Evolutionary conservation across 2,797 vertebrate species (phyloP), one percentile per base, ranked within the genome.

Genomic region (Linurgus olivaceus): DNA sequence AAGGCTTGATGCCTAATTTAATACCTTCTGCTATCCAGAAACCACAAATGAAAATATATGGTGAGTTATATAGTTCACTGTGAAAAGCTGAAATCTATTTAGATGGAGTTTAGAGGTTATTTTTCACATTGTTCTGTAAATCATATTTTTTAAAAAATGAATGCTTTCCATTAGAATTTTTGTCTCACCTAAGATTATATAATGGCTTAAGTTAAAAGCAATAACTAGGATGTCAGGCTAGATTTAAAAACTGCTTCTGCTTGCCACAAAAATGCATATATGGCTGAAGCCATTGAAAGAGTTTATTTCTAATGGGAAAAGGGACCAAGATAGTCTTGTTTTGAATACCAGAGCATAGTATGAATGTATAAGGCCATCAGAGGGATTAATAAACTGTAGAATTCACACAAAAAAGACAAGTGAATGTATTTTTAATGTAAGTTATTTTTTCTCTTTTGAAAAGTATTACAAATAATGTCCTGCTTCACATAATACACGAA

Each of bases 81-180:
- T 78, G 84, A 70, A 92, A 72, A 94, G 37, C 74, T 87, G 74
- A 57, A 93, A 86, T 87, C 63, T 82, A 33, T 78, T 92, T 93
- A 89, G 61, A 68, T 62, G 78, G 89, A 84, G 66, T 77, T 85
- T 81, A 51, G 71, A 48, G 67, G 45, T 55, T 88, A 78, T 73
- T 93, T 86, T 90, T 88, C 78, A 55, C 6, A 2, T 52, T 65
- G 26, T 42, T 90, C 71, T 73, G 51, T 77, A 88, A 65, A 54
- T 79, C 57, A 48, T 72, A 47, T 75, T n/a, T 54, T 14, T 77
- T 55, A 48, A 71, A 45, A 42, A 58, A 45, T 13, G 14, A 51
- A 10, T 54, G 51, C n/a, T 90, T 75, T 78, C 44, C 67, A 24
- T 79, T 70, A 40, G 35, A 91, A 90, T 59, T 91, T 73, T 78